phyloP scores from a whole-genome alignment of 2,113 vertebrate genomes.

The Prionailurus viverrinus region DNA sequence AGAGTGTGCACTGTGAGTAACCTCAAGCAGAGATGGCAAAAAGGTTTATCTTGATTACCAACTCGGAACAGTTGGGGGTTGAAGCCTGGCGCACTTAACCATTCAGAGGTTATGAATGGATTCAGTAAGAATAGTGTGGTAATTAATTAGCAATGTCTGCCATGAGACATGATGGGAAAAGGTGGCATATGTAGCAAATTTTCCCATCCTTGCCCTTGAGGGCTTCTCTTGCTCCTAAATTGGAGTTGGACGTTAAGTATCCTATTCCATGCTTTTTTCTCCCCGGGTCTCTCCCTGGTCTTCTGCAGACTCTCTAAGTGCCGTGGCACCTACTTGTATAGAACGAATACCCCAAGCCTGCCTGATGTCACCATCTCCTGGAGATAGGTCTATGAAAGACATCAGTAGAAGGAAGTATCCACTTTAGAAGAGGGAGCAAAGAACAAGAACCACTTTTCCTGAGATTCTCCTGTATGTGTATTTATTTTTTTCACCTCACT shows the following conservation, averaged over 20 bases:
- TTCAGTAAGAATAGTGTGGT: background rate
- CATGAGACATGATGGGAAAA: background rate
- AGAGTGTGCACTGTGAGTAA: background rate
- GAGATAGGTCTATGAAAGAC: background rate
- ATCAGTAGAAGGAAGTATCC: conserved; percentile 36
- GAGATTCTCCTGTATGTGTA: background rate
- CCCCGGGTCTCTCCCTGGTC: background rate
- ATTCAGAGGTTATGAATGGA: conserved; percentile 10
- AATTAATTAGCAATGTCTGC: conserved; percentile 22
- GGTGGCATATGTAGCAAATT: background rate
- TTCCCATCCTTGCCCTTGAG: background rate
- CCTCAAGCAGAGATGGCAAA: background rate
- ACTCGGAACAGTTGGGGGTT: background rate
- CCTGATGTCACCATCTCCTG: background rate
- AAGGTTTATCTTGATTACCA: conserved; percentile 38
- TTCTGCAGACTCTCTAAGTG: background rate
- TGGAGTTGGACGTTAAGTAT: background rate
- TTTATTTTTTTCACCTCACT: conserved; percentile 23
- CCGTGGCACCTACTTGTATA: background rate
- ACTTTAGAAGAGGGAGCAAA: background rate
- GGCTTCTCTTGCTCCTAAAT: background rate
- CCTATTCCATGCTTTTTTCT: background rate
- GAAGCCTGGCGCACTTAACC: background rate
- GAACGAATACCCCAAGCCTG: background rate
- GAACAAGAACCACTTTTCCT: background rate